Percentiles rank a stretch among this genome's conserved stretches.
These are phyloP conservation scores for Fopius arisanus DNA, from an alignment of 1,140 invertebrate genomes.

Conservation along the genomic window DNA sequence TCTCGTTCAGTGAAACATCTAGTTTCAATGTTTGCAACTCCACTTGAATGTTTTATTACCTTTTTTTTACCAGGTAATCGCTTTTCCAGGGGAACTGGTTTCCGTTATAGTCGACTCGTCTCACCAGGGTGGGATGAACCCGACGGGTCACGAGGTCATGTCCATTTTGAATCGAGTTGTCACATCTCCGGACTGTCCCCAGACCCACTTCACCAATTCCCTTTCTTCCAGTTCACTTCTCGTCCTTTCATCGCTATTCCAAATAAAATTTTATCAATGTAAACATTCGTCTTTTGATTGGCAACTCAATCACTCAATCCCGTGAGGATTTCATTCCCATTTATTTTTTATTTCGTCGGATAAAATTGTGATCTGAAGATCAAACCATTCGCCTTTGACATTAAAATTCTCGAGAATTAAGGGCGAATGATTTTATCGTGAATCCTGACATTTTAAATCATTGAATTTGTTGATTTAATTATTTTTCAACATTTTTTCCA, in stretches of 20 bases:
- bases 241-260: not conserved
- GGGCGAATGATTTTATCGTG: not conserved
- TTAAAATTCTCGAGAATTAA: not conserved
- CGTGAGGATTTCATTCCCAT: not conserved
- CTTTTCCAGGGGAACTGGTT: conserved; percentile 8
- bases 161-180: not conserved
- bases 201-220: not conserved
- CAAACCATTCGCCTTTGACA: not conserved
- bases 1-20: not conserved
- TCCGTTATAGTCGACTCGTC: conserved; percentile 2
- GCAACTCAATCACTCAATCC: not conserved
- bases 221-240: not conserved
- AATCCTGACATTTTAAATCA: no score
- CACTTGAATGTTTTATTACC: not conserved
- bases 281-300: not conserved
- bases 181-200: not conserved
- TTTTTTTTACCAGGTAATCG: not conserved
- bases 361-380: not conserved
- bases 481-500: no score
- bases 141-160: not conserved
- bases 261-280: not conserved
- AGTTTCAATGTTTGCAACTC: not conserved
- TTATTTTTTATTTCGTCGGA: not conserved
- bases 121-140: not conserved
- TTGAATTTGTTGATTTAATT: no score